Evolutionary conservation across 2,888 invertebrate genomes (phyloP), one percentile per base, ranked within the genome.

Genomic region (Harpalus rufipes): DNA sequence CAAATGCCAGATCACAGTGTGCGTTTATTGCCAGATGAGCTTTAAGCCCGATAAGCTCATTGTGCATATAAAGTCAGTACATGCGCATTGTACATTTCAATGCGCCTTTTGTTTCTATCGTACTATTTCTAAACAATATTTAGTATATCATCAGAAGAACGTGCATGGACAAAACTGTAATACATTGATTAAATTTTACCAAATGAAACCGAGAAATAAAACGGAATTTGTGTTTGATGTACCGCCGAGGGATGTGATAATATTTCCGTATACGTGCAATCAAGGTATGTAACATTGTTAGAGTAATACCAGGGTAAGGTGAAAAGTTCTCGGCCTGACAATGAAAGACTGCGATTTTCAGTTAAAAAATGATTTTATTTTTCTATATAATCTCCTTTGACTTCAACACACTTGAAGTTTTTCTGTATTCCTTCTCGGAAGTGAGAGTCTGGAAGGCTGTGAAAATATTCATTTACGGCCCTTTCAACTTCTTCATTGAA

Each of bases 71-170:
- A 92, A 93, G 78, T 92, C 93, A 39, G 91, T 91, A 51, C 96
- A 96, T 88, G 92, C 92, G 0, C 90, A 91, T 81, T 94, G 95
- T 87, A 91, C 92, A 39, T 95, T 91, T 87, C 93, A 93, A 39
- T 96, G 96, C 88, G 91, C 91, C 3, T 92, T 93, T 87, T 96
- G 96, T 88, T 94, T 95, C 88, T 96, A 95, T 89, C 91, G 96
- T 74, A 94, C 94, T 0, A 90, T 92, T 0, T 91, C 92, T 0
- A 92, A 92, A 76, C 93, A 93, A 83, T 93, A 94, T 74, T 94
- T 95, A 0, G 91, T 92, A 16, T 90, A 93, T 6, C 96, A 96
- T 89, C 92, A 93, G 63, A 86, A 89, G 12, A 88, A 90, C 18
- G n/a, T n/a, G 63, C 84, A 84, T n/a, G 88, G 89, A 2, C 89